Base-by-base conservation (phyloP, 2,797 vertebrate species). In the Urophycis tenuis region DNA sequence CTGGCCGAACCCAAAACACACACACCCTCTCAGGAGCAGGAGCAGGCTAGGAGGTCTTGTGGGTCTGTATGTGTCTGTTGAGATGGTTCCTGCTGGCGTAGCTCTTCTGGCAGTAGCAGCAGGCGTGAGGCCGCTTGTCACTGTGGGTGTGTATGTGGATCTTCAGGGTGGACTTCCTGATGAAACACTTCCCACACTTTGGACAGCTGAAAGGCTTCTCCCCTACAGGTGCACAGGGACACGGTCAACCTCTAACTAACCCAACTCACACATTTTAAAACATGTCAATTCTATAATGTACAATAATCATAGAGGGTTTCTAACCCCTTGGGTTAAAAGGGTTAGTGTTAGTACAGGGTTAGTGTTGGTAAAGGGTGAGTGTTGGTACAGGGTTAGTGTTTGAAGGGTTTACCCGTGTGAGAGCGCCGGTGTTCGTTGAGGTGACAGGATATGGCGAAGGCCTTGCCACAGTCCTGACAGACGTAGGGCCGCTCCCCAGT, bases 81-180 rank as follows among this genome's bases (percentile, higher is more conserved):
- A 94, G 89, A 86, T 93, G 92, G 0, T 90, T 92, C 45, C 88
- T 90, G 25, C 92, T 88, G 1, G 90, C 93, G 88, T 93, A 94
- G 83, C 91, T 92, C 85, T 94, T 94, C 1, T 88, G 77, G 72
- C 93, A 94, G 77, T 75, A 80, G 2, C 71, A 22, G 60, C 92
- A 93, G 78, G 84, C 86, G 76, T 87, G 89, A 0, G 92, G 92
- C 5, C 92, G 88, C 0, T 88, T 74, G 25, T 85, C 90, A 15
- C 87, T 88, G 86, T 94, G 93, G 4, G 90, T 91, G 85, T 90
- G 74, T 85, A 93, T 84, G 87, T 93, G 93, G 11, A 92, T 93
- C 81, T 91, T 92, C 86, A 92, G 87, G 75, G 92, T 92, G 0
- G 91, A 93, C 87, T 91, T 91, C 74, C 91, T 89, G 72, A 90